A percentile compares a stretch with the other conserved stretches of the same genome.
Conservation (phyloP, 2,888 invertebrate genomes). For the Tetragnatha montana region DNA sequence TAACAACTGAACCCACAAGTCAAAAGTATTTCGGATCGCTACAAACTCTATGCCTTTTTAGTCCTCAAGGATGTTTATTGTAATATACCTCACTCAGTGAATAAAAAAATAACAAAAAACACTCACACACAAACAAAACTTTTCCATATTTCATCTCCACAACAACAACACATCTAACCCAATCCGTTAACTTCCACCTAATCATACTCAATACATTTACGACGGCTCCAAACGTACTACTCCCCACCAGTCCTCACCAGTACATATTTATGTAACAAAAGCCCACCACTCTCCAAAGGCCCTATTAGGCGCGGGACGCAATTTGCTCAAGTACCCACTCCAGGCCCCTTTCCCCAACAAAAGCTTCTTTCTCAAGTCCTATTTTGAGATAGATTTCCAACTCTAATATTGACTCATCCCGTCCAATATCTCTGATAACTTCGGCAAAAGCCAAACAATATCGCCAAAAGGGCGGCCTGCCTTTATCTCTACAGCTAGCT, state of each 20-base stretch:
- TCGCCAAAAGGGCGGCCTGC: background rate
- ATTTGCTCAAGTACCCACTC: constrained; percentile 42
- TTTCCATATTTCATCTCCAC: background rate
- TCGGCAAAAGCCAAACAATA: constrained; percentile 38
- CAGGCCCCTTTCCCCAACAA: constrained; percentile 3
- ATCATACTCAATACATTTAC: background rate
- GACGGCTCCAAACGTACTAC: background rate
- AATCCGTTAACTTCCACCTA: background rate
- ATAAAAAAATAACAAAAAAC: no score
- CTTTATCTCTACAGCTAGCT: constrained; percentile 29
- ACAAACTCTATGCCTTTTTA: no score
- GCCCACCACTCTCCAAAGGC: background rate
- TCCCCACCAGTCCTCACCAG: background rate
- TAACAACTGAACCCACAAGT: no score
- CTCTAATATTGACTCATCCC: constrained; percentile 56
- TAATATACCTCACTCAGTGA: no score
- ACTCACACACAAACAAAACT: no score
- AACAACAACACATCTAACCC: background rate
- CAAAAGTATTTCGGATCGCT: no score
- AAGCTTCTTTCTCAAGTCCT: constrained; percentile 3
- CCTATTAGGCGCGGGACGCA: constrained; percentile 32
- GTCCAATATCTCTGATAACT: constrained; percentile 57
- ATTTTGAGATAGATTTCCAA: constrained; percentile 55
- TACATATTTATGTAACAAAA: constrained; percentile 16
- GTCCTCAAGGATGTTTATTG: no score